Conservation (phyloP, 2,113 vertebrate species). For the Chaenocephalus aceratus region DNA sequence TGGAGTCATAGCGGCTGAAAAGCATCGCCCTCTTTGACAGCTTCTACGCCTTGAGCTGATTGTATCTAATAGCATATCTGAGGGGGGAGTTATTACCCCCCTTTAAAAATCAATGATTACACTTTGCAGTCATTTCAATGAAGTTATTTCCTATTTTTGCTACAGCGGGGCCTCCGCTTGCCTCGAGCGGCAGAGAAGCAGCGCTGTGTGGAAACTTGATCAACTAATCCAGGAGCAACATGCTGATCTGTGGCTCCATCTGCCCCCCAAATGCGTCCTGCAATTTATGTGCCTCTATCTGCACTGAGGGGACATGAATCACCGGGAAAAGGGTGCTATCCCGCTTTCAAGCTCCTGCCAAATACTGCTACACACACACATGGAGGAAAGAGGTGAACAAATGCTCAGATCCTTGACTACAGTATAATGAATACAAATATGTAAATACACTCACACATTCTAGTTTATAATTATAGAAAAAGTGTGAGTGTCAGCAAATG, state of each 20-base stretch:
- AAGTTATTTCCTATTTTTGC: slow-evolving; percentile 5
- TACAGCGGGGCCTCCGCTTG: not conserved
- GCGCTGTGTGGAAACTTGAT: slow-evolving; percentile 52
- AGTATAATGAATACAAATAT: too few relatives aligned
- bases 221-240: slow-evolving; percentile 55
- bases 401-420: not conserved
- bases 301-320: slow-evolving; percentile 48
- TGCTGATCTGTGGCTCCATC: slow-evolving; percentile 60
- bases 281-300: slow-evolving; percentile 52
- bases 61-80: slow-evolving; percentile 33
- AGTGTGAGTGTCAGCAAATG: not conserved
- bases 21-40: not conserved
- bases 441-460: not conserved
- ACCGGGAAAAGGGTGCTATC: slow-evolving; percentile 19
- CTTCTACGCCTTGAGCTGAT: slow-evolving; percentile 13
- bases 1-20: slow-evolving; percentile 5
- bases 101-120: slow-evolving; percentile 32
- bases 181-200: slow-evolving; percentile 26
- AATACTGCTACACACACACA: not conserved
- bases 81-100: not conserved
- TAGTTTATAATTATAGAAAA: not conserved
- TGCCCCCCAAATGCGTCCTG: slow-evolving; percentile 34
- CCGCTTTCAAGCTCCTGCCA: slow-evolving; percentile 21
- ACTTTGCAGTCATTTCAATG: slow-evolving; percentile 48
- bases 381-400: not conserved